Conservation (phyloP, 2,113 vertebrate species). For the Guaruba guarouba region DNA sequence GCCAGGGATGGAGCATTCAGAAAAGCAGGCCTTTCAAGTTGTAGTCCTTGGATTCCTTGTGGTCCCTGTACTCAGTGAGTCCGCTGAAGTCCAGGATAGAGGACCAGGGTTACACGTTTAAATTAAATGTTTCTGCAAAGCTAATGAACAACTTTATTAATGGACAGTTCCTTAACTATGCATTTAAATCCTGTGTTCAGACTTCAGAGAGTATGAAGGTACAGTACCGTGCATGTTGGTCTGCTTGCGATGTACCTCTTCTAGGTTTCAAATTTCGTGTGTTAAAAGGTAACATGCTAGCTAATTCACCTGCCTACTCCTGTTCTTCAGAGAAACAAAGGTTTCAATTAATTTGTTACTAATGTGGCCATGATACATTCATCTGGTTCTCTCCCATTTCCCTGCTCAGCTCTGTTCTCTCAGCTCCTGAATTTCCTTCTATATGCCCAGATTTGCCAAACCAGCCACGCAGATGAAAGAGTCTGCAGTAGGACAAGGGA, state of each 20-base stretch:
- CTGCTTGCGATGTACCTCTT: background rate
- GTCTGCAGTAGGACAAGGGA: background rate
- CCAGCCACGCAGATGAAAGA: background rate
- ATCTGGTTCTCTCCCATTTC: background rate
- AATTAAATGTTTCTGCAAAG: background rate
- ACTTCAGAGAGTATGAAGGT: background rate
- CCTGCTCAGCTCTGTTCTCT: background rate
- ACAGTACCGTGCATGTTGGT: background rate
- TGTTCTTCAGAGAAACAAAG: background rate
- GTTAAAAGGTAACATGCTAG: background rate
- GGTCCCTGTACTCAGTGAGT: too few species aligned
- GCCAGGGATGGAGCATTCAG: too few species aligned
- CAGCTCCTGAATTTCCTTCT: background rate
- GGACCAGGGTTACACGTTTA: background rate
- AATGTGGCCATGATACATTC: background rate
- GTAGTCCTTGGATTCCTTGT: too few species aligned
- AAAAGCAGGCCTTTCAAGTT: too few species aligned
- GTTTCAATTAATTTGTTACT: background rate
- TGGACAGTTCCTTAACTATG: accelerated
- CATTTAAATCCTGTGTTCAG: background rate
- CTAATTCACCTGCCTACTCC: background rate
- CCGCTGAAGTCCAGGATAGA: too few species aligned
- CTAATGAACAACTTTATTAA: background rate
- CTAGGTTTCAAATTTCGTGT: background rate
- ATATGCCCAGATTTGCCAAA: background rate